A percentile compares a stretch with the other conserved stretches of the same genome.
phyloP scores from a whole-genome alignment of 2,113 vertebrate genomes.

The Pterophyllum scalare region DNA sequence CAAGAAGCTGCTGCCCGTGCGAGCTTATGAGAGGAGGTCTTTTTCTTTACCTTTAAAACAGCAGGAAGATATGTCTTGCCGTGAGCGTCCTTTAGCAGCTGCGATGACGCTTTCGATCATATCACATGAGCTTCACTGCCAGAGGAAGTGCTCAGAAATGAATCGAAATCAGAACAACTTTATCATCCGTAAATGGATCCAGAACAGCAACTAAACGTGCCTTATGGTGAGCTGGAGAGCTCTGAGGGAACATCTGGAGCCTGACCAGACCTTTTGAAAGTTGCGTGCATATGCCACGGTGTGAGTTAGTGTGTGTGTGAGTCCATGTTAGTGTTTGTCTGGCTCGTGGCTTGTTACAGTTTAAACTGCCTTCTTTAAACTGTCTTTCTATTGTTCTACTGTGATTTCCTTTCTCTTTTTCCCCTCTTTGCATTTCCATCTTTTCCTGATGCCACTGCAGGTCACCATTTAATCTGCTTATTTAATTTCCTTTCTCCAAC shows the following conservation, averaged over 20 bases:
- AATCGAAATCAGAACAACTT: not conserved
- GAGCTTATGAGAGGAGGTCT: not conserved
- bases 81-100: not conserved
- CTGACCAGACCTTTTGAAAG: constrained; percentile 8
- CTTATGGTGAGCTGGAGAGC: not conserved
- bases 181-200: not conserved
- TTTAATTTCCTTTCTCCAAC: not conserved
- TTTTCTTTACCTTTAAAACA: not conserved
- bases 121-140: not conserved
- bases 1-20: not conserved
- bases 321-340: constrained; percentile 4
- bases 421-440: constrained; percentile 41
- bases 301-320: not conserved
- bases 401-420: constrained; percentile 67
- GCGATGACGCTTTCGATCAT: not conserved
- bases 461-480: constrained; percentile 21
- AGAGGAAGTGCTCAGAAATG: not conserved
- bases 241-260: constrained; percentile 17
- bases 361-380: constrained; percentile 53
- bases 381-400: constrained; percentile 68
- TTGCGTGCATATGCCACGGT: not conserved
- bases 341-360: constrained; percentile 55
- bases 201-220: not conserved
- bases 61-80: not conserved
- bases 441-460: constrained; percentile 48